Evolutionary conservation across 2,888 invertebrate genomes (phyloP).

Genomic region (Cephus sareptanus): DNA sequence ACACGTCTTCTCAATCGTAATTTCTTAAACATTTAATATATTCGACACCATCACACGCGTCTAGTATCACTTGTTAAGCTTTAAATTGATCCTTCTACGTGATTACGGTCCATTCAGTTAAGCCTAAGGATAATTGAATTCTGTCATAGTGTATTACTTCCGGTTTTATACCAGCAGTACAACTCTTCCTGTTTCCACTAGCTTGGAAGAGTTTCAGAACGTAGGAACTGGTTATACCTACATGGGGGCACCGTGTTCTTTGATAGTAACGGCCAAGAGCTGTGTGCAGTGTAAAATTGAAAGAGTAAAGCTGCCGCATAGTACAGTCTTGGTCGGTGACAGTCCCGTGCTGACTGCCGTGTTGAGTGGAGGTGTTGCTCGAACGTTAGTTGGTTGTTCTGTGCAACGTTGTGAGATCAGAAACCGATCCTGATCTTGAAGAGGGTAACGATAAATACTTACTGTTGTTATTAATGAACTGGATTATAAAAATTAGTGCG

Average conservation of each 20-base stretch:
- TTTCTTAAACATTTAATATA: neutral
- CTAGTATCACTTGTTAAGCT: neutral
- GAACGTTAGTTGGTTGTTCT: neutral
- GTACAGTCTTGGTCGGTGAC: slow-evolving; percentile 18
- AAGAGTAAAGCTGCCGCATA: neutral
- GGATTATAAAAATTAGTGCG: neutral
- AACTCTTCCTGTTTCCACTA: neutral
- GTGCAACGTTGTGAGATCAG: neutral
- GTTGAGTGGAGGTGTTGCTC: slow-evolving; percentile 29
- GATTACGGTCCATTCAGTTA: neutral
- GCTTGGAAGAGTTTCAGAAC: neutral
- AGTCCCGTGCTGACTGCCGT: slow-evolving; percentile 45
- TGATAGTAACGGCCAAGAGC: neutral
- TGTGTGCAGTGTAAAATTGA: neutral
- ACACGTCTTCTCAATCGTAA: neutral
- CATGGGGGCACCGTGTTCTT: neutral
- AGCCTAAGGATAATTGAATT: neutral
- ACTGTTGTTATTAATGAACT: neutral
- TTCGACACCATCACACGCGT: neutral
- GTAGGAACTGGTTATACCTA: neutral
- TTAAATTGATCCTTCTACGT: neutral
- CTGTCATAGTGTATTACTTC: neutral
- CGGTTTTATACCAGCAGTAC: neutral
- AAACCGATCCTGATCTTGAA: neutral
- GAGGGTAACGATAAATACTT: neutral